Evolutionary conservation across 1,140 invertebrate genomes (phyloP), one percentile per base, ranked within the genome.

Genomic region (Cyrtorhinus lividipennis): DNA sequence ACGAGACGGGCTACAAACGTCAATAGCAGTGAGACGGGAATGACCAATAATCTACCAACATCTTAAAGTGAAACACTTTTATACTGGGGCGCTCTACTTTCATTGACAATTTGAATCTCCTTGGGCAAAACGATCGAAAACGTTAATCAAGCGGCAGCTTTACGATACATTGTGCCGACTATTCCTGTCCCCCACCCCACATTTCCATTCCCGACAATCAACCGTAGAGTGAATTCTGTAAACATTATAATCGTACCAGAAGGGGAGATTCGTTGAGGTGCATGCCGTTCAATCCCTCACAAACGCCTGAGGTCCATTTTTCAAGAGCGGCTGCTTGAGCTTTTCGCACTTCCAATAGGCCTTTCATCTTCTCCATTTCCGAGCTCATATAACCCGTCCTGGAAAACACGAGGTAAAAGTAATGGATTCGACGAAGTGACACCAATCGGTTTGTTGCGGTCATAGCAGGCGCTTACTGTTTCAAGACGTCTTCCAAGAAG

Each of bases 401-500:
- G 13, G 48, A 59, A 53, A 38, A 38, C 5, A 38, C 5, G 15
- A 38, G 30, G 15, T 15, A 38, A 38, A 8, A 38, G 30, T 38
- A 15, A 38, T 38, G 30, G 5, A 38, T 38, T 38, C 5, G 30
- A 15, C 15, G 15, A 38, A 38, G n/a, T n/a, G n/a, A n/a, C n/a
- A n/a, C n/a, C n/a, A n/a, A n/a, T n/a, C n/a, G n/a, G n/a, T n/a
- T n/a, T n/a, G n/a, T n/a, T n/a, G n/a, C n/a, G n/a, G n/a, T n/a
- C n/a, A n/a, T n/a, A n/a, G n/a, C n/a, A 12, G n/a, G 24, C n/a
- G 68, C 68, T 69, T 66, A 71, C 68, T 62, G 60, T 66, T 78
- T 79, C 0, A 97, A 75, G 44, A 96, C 75, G 66, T 97, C 89
- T 71, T 94, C 92, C 13, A 97, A 70, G 70, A 83, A 92, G 69